Conservation (phyloP, 2,113 vertebrate genomes). For the Psammodynastes pulverulentus region DNA sequence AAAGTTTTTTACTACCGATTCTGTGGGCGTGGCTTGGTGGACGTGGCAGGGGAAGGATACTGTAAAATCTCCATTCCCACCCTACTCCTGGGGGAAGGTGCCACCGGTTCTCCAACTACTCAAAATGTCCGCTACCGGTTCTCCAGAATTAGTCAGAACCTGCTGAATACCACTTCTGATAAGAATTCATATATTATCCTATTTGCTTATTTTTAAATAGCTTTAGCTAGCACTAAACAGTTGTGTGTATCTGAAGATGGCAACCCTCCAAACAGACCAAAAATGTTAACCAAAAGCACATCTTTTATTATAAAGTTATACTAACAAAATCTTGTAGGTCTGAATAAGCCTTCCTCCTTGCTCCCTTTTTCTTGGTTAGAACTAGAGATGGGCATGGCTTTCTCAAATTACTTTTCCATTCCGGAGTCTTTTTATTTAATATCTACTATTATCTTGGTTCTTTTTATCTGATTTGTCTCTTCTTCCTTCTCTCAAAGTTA, state of each 20-base stretch:
- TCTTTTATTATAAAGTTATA: background rate
- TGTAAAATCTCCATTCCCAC: too few species aligned
- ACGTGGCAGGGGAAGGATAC: too few species aligned
- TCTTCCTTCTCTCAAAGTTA: too few species aligned
- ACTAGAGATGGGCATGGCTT: background rate
- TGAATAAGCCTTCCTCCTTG: background rate
- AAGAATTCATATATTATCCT: background rate
- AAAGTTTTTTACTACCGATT: too few species aligned
- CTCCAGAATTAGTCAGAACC: too few species aligned
- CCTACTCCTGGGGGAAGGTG: too few species aligned
- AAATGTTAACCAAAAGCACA: background rate
- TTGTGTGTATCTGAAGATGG: slow-evolving; percentile 2
- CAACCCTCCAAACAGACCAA: background rate
- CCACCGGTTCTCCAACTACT: too few species aligned
- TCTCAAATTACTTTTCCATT: background rate
- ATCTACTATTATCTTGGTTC: too few species aligned
- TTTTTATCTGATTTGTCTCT: too few species aligned
- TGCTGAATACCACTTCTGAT: too few species aligned
- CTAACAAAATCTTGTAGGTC: background rate
- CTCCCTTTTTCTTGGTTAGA: background rate
- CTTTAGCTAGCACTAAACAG: background rate
- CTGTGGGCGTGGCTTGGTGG: too few species aligned
- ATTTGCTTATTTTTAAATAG: background rate
- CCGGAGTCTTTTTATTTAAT: background rate
- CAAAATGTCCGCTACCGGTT: too few species aligned